Conservation (phyloP, 2,113 vertebrate genomes). For the Albula goreensis region DNA sequence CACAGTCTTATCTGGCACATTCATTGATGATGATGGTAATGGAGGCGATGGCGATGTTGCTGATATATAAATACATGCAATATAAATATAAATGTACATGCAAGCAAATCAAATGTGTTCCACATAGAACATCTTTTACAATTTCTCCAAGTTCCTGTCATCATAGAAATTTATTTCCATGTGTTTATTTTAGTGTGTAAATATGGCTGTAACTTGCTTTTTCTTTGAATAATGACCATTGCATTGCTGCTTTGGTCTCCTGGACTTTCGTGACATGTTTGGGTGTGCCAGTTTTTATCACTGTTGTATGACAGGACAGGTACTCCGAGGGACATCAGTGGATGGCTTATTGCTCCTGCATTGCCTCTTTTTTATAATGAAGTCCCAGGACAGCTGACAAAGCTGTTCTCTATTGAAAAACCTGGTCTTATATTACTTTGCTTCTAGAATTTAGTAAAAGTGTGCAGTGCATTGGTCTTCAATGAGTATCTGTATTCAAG, state of each 20-base stretch:
- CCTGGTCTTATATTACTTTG: background rate
- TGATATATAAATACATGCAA: background rate
- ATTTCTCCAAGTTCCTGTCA: background rate
- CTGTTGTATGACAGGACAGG: background rate
- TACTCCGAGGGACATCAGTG: background rate
- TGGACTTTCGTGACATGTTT: background rate
- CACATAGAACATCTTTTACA: background rate
- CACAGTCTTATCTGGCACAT: slow-evolving; percentile 10
- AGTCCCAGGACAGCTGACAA: background rate
- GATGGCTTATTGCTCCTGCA: background rate
- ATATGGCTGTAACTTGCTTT: background rate
- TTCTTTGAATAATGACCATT: background rate
- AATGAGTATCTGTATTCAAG: background rate
- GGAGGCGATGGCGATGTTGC: background rate
- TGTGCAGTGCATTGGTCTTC: background rate
- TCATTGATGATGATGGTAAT: background rate
- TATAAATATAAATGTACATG: background rate
- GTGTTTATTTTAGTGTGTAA: background rate
- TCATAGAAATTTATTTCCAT: background rate
- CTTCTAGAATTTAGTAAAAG: background rate
- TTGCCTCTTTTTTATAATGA: background rate
- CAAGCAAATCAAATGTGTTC: background rate
- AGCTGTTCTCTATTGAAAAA: background rate
- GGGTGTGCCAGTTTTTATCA: background rate
- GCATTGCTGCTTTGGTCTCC: background rate